These are phyloP conservation scores for Tupiocoris notatus DNA, from an alignment of 2,888 invertebrate genomes.

Conservation along the genomic window DNA sequence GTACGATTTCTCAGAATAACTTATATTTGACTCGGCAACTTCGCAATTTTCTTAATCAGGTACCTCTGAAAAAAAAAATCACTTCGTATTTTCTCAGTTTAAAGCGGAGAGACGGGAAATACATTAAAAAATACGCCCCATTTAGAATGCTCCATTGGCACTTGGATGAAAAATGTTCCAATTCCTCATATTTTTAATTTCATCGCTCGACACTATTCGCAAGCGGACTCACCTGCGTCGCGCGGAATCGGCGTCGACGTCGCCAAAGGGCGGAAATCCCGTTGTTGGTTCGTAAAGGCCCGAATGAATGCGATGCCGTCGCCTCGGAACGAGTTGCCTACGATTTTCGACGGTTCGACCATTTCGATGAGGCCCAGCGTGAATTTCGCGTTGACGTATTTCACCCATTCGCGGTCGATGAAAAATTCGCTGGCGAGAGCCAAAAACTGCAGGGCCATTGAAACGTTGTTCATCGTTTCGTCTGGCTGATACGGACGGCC, in stretches of 20 bases:
- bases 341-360: neutral
- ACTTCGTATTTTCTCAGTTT: too few species aligned
- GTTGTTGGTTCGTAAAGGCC: neutral
- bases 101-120: too few species aligned
- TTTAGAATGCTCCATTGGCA: too few species aligned
- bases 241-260: slow-evolving; percentile 21
- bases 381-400: slow-evolving; percentile 14
- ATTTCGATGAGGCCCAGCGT: slow-evolving; percentile 29
- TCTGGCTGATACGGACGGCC: neutral
- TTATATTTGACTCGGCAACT: too few species aligned
- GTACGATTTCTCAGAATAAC: too few species aligned
- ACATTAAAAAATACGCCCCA: too few species aligned
- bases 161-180: too few species aligned
- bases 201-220: too few species aligned
- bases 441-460: neutral
- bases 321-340: slow-evolving; percentile 6
- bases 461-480: neutral
- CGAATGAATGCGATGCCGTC: slow-evolving; percentile 15
- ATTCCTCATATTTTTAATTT: too few species aligned
- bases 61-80: too few species aligned
- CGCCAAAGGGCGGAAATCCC: slow-evolving; percentile 2
- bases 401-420: slow-evolving; percentile 26
- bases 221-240: neutral
- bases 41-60: too few species aligned
- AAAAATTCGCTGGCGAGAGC: neutral